Evolutionary conservation across 2,888 invertebrate genomes (phyloP), one percentile per base, ranked within the genome.

Genomic region (Ptilodon capucinus): DNA sequence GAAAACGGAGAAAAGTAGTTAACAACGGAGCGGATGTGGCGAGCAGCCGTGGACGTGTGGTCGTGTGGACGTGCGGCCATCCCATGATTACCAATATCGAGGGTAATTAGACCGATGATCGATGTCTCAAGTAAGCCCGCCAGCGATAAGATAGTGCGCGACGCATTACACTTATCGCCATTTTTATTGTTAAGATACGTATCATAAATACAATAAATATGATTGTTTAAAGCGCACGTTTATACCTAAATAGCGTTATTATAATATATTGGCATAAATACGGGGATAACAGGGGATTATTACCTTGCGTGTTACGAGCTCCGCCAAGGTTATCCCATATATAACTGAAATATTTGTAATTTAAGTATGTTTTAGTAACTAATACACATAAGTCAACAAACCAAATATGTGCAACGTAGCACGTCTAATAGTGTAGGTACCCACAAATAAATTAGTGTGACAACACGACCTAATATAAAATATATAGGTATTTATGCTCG

Each of bases 91-190:
- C 19, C 51, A 46, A 46, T 75, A 72, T 76, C 75, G 60, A 23
- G 48, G 44, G 76, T 85, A 87, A 87, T 87, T 86, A 86, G 82
- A 78, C 64, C 85, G 79, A 80, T 86, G 86, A 87, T 87, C 86
- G 87, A 86, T 87, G 87, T 82, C 84, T 85, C 78, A 69, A 77
- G 78, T 81, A 81, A 86, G 81, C 76, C 68, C 52, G 58, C 38
- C 69, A 60, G 60, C 53, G 79, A 84, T 84, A 69, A 83, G 81
- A 78, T 84, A 84, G 35, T 62, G 49, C 56, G 67, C 70, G 63
- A 69, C 74, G 71, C 69, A 70, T 66, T 62, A 55, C 55, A 53
- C 49, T 75, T 81, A 84, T 84, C 83, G 63, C 54, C 49, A 56
- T 67, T 79, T 81, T 81, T 82, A 79, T 81, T 79, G 72, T 76